Evolutionary conservation across 2,113 vertebrate species (phyloP), one percentile per base, ranked within the genome.

Genomic region (Delphinapterus leucas): DNA sequence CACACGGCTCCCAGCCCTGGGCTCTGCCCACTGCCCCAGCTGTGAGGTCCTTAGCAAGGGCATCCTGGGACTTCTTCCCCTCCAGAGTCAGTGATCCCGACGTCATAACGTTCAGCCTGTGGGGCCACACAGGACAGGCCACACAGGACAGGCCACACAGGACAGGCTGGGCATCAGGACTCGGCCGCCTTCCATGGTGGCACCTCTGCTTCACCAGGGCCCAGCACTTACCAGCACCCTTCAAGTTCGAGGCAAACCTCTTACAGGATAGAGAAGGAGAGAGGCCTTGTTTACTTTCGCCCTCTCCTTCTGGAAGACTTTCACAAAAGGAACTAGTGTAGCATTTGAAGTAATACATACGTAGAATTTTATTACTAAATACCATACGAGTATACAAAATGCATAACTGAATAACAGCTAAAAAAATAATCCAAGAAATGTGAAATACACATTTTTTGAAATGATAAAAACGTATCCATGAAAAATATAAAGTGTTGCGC

Each of bases 401-500:
- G 90, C 92, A 97, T 94, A 82, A 94, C 33, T 84, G 98, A 98
- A 98, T 95, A 98, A 98, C 96, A 96, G 98, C 98, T 98, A 98
- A 98, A 99, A 98, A 97, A 98, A 95, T 49, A 97, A 97, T 97
- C 98, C 98, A 98, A 97, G 98, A 98, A 98, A 98, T 92, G 98
- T 98, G 98, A 98, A 98, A 98, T 98, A 98, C 98, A 98, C 97
- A 98, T 97, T 98, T 98, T 98, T 99, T 99, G 98, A 99, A 99
- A 99, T 99, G 98, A 98, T 99, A 98, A 98, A 98, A 97, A 97
- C 98, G 97, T 98, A 98, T 98, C 97, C 85, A 60, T 97, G 98
- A 98, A 98, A 97, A 98, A 98, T 99, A 99, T 76, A 99, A 99
- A 99, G 98, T 96, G 96, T 97, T 65, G 96, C 96, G 79, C 82